Percentiles rank a stretch among this genome's conserved stretches.
These are phyloP conservation scores for Tuta absoluta DNA, from an alignment of 2,888 invertebrate species.

Conservation along the genomic window DNA sequence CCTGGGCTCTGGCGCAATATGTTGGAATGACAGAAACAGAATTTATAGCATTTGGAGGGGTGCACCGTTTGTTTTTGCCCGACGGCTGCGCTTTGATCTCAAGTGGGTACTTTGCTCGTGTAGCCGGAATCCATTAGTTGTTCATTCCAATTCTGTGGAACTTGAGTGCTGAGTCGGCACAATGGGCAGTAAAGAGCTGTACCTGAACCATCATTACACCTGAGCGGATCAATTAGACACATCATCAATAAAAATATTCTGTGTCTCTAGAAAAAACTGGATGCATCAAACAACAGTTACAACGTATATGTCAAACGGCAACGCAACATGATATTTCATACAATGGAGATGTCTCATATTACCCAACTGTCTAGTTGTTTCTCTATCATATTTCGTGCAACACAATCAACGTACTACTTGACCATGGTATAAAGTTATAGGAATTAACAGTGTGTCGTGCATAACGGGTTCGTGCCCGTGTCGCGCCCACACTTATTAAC, in stretches of 20 bases:
- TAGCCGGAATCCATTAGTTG: constrained; percentile 54
- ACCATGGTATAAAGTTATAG: constrained; percentile 36
- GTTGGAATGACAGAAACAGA: constrained; percentile 37
- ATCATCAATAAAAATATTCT: constrained; percentile 29
- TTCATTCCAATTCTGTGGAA: constrained; percentile 54
- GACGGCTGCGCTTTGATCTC: constrained; percentile 54
- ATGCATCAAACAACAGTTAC: neutral
- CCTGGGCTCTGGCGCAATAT: constrained; percentile 31
- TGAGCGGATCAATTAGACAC: constrained; percentile 33
- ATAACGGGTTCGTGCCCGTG: constrained; percentile 64
- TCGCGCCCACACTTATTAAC: constrained; percentile 76
- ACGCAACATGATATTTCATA: constrained; percentile 3
- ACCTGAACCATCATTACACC: constrained; percentile 32
- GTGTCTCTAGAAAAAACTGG: constrained; percentile 32
- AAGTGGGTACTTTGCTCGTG: constrained; percentile 52
- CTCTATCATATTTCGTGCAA: neutral
- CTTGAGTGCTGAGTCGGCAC: constrained; percentile 48
- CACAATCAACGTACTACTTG: constrained; percentile 17
- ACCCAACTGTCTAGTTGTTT: neutral
- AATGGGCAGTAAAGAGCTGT: constrained; percentile 40
- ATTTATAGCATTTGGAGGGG: constrained; percentile 40
- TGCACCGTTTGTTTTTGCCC: constrained; percentile 51
- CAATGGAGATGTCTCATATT: constrained; percentile 5
- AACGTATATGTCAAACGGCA: neutral
- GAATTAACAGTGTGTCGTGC: constrained; percentile 55